These are phyloP conservation scores for Drosophila bunnanda DNA, from an alignment of 2,888 invertebrate genomes.

Conservation along the genomic window DNA sequence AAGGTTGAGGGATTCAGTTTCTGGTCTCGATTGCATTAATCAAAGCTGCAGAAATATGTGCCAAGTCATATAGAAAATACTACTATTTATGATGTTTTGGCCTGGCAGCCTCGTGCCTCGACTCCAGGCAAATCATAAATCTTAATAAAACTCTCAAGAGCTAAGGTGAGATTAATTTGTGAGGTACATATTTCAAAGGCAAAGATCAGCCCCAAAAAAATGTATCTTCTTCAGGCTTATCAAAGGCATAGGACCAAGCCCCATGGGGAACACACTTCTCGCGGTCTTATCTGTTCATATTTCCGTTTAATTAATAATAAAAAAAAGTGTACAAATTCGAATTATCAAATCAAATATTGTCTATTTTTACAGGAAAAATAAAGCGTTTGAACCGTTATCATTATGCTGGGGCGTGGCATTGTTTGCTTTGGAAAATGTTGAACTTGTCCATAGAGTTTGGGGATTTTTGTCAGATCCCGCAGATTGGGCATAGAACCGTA, in stretches of 20 bases:
- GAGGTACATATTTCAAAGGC: slow-evolving; percentile 2
- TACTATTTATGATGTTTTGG: slow-evolving; percentile 54
- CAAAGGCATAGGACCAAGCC: slow-evolving; percentile 12
- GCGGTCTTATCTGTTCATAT: slow-evolving; percentile 45
- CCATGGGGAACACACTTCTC: not conserved
- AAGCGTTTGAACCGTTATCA: slow-evolving; percentile 37
- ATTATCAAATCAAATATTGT: slow-evolving; percentile 70
- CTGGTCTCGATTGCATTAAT: slow-evolving; percentile 65
- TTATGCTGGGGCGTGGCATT: slow-evolving; percentile 54
- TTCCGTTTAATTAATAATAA: slow-evolving; percentile 77
- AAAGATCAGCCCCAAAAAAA: slow-evolving; percentile 15
- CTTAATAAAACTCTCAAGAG: slow-evolving; percentile 57
- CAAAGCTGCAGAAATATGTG: slow-evolving; percentile 74
- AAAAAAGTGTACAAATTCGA: slow-evolving; percentile 62
- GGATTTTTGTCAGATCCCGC: not conserved
- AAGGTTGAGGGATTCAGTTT: slow-evolving; percentile 26
- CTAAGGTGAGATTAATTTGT: slow-evolving; percentile 16
- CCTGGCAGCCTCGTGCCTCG: slow-evolving; percentile 41
- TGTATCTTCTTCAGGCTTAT: slow-evolving; percentile 32
- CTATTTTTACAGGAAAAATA: slow-evolving; percentile 49
- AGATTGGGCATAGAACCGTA: slow-evolving; percentile 3
- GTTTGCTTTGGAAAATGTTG: slow-evolving; percentile 30
- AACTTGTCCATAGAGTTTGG: slow-evolving; percentile 25
- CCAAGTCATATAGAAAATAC: slow-evolving; percentile 61
- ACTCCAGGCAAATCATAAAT: slow-evolving; percentile 57